Conservation (phyloP, 2,113 vertebrate genomes). For the Corapipo altera region DNA sequence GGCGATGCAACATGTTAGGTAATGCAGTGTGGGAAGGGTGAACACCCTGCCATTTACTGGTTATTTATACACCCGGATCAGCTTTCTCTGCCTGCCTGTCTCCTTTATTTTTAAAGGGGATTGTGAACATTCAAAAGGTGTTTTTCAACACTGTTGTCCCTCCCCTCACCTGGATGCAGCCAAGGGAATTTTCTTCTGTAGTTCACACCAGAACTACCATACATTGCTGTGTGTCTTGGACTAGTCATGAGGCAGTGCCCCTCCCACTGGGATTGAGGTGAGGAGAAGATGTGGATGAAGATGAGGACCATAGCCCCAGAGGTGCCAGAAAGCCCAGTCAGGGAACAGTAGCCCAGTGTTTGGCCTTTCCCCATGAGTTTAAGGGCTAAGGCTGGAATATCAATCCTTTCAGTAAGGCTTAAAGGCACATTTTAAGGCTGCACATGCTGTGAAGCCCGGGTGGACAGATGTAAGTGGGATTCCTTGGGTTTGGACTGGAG, state of each 20-base stretch:
- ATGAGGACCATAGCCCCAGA: not conserved
- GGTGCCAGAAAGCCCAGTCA: not conserved
- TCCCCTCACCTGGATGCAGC: not conserved
- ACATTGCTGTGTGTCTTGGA: accelerated
- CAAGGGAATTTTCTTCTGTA: not conserved
- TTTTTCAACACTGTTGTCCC: not conserved
- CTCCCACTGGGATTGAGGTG: not conserved
- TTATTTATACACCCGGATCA: conserved; percentile 35
- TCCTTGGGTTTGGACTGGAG: not conserved
- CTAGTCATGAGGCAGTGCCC: not conserved
- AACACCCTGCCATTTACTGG: conserved; percentile 39
- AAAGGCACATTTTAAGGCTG: not conserved
- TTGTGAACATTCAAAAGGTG: not conserved
- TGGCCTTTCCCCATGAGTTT: not conserved
- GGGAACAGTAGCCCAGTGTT: not conserved
- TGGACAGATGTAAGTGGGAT: not conserved
- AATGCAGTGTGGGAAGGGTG: conserved; percentile 40
- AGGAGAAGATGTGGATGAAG: not conserved
- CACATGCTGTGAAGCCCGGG: accelerated
- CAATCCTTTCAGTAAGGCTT: not conserved
- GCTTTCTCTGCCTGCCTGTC: conserved; percentile 11
- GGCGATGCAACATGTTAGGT: not conserved
- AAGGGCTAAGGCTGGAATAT: not conserved
- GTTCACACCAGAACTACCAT: not conserved
- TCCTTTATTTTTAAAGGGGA: not conserved